These are phyloP conservation scores for Lytechinus variegatus DNA, from an alignment of 35 echinoderm and acorn worm species.

Conservation along the genomic window DNA sequence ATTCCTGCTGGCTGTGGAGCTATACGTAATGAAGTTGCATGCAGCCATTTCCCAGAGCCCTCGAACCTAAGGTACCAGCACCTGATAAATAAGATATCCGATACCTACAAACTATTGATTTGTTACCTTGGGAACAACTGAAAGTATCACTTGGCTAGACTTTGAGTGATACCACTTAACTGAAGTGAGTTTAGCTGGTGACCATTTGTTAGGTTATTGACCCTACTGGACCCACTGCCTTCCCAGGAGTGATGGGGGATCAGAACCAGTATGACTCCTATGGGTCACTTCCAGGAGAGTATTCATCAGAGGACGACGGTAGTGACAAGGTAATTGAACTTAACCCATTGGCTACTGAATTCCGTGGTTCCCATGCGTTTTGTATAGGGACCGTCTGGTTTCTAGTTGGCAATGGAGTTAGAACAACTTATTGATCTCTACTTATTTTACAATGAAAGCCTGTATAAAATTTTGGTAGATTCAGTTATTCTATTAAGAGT, in stretches of 20 bases:
- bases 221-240: neutral
- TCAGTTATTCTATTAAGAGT: too few species aligned
- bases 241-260: neutral
- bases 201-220: neutral
- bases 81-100: neutral
- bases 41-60: neutral
- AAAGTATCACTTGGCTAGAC: neutral
- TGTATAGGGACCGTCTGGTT: too few species aligned
- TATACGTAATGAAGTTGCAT: neutral
- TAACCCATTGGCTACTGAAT: neutral
- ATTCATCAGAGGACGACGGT: neutral
- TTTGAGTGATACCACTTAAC: neutral
- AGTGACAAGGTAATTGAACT: neutral
- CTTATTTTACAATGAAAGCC: too few species aligned
- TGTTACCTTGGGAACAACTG: neutral
- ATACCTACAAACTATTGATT: neutral
- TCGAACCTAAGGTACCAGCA: neutral
- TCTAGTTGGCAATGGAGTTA: too few species aligned
- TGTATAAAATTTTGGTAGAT: too few species aligned
- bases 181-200: neutral
- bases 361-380: too few species aligned
- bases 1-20: neutral
- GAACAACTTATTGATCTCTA: too few species aligned
- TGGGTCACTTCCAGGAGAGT: neutral
- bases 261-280: constrained; percentile 31